A percentile compares a stretch with the other conserved stretches of the same genome.
Evolutionary conservation across 92 coral and sea anemone species (phyloP).

Genomic region (Epizoanthus illoricatus): DNA sequence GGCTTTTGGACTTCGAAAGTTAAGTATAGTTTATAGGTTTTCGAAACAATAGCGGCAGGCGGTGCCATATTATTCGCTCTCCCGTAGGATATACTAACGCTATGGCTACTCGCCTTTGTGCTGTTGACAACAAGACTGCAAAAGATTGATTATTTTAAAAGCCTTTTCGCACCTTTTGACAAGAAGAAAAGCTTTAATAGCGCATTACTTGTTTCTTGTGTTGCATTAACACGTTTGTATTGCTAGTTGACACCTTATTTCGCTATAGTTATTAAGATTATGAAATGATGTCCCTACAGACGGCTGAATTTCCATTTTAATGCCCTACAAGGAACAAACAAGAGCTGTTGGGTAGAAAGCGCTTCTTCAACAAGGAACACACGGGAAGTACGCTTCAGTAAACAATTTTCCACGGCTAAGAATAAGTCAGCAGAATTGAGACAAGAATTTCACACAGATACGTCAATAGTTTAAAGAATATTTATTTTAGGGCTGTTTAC

Average conservation of each 20-base stretch:
- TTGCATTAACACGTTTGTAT: slow-evolving; percentile 74
- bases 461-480: not conserved
- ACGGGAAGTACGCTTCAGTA: not conserved
- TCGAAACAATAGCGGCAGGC: not conserved
- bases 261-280: slow-evolving; percentile 11
- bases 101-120: not conserved
- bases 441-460: slow-evolving; percentile 4
- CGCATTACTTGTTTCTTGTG: slow-evolving; percentile 60
- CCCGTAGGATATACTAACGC: not conserved
- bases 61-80: not conserved
- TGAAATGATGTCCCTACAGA: slow-evolving; percentile 20
- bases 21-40: not conserved
- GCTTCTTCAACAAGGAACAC: slow-evolving; percentile 11
- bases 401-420: slow-evolving; percentile 20
- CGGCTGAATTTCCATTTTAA: slow-evolving; percentile 21
- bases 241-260: slow-evolving; percentile 35
- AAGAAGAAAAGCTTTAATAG: slow-evolving; percentile 62
- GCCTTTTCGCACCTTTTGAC: slow-evolving; percentile 54
- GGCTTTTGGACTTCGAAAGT: not conserved
- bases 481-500: slow-evolving; percentile 28
- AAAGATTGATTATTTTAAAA: slow-evolving; percentile 12
- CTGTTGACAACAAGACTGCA: not conserved
- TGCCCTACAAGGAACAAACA: slow-evolving; percentile 4
- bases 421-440: slow-evolving; percentile 1
- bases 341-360: slow-evolving; percentile 11